Percentiles rank a stretch among this genome's conserved stretches.
Conservation (phyloP, 1,140 invertebrate genomes). For the Eulimnadia texana region DNA sequence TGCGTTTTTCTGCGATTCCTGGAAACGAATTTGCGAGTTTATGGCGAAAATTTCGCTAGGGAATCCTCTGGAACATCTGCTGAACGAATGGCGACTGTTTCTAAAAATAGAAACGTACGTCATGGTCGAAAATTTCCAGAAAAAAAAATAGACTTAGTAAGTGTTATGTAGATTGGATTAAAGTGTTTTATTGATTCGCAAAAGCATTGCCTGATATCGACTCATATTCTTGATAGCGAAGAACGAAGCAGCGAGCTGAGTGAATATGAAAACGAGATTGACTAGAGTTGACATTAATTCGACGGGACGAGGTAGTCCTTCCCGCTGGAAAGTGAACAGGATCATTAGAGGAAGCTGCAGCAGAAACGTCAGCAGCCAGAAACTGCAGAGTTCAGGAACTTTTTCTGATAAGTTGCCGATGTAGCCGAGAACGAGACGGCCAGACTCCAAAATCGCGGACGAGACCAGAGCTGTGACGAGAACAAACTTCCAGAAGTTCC, state of each 20-base stretch:
- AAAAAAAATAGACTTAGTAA: neutral
- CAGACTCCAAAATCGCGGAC: neutral
- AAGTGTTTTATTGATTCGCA: neutral
- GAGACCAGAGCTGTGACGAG: neutral
- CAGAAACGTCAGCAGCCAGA: neutral
- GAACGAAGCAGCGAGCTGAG: neutral
- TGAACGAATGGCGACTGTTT: too few relatives aligned
- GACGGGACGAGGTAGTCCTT: neutral
- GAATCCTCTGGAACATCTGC: too few relatives aligned
- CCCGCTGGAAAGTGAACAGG: neutral
- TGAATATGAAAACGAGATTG: neutral
- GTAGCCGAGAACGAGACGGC: neutral
- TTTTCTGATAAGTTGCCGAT: neutral
- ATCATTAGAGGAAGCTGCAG: neutral
- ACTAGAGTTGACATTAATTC: neutral
- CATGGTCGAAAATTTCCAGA: neutral
- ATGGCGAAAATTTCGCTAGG: too few relatives aligned
- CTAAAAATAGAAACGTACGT: neutral
- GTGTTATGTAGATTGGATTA: too few relatives aligned
- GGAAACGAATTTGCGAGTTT: too few relatives aligned
- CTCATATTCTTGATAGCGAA: neutral
- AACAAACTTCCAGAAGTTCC: neutral
- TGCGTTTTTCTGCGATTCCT: too few relatives aligned
- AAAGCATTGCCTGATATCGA: neutral
- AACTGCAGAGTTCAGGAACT: neutral